Percentiles rank a stretch among this genome's conserved stretches.
phyloP scores from a whole-genome alignment of 2,113 vertebrate species.

The Microcebus jonahi region DNA sequence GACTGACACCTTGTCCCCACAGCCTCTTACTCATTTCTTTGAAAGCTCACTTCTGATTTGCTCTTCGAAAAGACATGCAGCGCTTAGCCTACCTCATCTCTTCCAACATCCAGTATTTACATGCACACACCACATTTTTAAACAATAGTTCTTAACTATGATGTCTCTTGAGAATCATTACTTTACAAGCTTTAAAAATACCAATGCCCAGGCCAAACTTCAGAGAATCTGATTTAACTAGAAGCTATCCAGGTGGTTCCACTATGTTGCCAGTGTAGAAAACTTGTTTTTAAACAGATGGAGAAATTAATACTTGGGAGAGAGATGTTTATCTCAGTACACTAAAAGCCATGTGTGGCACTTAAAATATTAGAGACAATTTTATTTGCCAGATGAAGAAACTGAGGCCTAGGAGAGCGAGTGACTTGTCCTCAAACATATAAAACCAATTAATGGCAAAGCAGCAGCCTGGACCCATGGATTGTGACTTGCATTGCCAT shows the following conservation, averaged over 20 bases:
- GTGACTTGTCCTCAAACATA: not conserved
- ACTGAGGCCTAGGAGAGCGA: not conserved
- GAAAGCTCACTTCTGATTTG: not conserved
- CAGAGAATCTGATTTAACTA: not conserved
- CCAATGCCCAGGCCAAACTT: not conserved
- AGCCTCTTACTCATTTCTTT: not conserved
- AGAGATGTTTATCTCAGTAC: not conserved
- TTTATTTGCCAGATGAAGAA: conserved; percentile 53
- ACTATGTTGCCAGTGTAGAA: not conserved
- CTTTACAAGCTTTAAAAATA: conserved; percentile 31
- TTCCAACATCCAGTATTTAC: not conserved
- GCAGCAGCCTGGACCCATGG: not conserved
- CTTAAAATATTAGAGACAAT: not conserved
- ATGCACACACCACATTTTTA: not conserved
- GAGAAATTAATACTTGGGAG: not conserved
- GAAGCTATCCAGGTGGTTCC: not conserved
- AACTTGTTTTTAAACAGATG: not conserved
- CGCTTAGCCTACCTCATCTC: not conserved
- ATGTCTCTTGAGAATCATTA: not conserved
- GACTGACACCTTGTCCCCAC: not conserved
- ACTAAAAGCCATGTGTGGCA: not conserved
- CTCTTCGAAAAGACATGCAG: not conserved
- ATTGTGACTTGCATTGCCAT: not conserved
- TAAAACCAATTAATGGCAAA: not conserved
- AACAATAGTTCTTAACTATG: not conserved